phyloP scores from a whole-genome alignment of 2,888 invertebrate species.

The Melanostoma scalare region DNA sequence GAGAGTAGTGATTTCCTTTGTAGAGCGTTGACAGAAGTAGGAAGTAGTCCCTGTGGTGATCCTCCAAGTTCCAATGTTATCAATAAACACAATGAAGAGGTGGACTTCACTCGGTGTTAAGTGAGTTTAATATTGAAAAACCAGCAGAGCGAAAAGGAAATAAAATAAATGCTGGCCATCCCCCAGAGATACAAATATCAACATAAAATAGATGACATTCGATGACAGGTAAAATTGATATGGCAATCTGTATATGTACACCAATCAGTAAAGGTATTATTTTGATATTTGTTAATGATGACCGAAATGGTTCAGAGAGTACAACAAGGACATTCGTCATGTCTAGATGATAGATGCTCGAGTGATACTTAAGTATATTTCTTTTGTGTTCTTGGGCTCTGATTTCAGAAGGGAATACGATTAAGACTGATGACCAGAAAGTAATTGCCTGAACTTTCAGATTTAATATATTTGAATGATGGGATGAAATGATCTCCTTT shows the following conservation, averaged over 20 bases:
- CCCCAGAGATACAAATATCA: slow-evolving; percentile 42
- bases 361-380: not conserved
- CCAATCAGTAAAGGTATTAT: not conserved
- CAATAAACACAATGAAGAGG: slow-evolving; percentile 24
- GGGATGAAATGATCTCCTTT: not conserved
- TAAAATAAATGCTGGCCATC: not conserved
- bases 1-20: slow-evolving; percentile 46
- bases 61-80: slow-evolving; percentile 24
- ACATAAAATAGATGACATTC: slow-evolving; percentile 42
- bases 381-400: not conserved
- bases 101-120: slow-evolving; percentile 33
- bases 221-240: slow-evolving; percentile 61
- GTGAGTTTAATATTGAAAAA: slow-evolving; percentile 50
- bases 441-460: not conserved
- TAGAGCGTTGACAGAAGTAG: slow-evolving; percentile 18
- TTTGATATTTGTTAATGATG: slow-evolving; percentile 1
- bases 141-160: not conserved
- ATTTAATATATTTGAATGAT: slow-evolving; percentile 11
- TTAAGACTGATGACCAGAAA: slow-evolving; percentile 1
- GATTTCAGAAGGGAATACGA: not conserved
- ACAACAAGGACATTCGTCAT: not conserved
- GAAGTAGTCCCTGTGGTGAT: slow-evolving; percentile 52
- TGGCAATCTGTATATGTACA: slow-evolving; percentile 18
- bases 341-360: slow-evolving; percentile 15
- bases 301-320: not conserved